These are phyloP conservation scores for Siniperca scherzeri DNA, from an alignment of 2,797 vertebrate genomes.

Conservation along the genomic window DNA sequence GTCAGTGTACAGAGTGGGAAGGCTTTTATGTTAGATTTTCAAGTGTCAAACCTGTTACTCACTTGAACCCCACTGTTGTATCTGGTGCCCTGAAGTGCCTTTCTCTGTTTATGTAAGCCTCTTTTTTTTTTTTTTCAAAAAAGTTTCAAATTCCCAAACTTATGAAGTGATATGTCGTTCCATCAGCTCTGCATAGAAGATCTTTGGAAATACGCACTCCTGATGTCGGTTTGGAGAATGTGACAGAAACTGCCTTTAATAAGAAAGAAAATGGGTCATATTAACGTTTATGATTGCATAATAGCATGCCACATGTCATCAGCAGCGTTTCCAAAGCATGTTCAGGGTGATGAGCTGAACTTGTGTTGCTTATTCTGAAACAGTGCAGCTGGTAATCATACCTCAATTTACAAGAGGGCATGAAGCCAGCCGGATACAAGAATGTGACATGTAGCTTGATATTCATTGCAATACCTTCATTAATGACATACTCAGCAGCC, in stretches of 20 bases:
- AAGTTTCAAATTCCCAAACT: not conserved
- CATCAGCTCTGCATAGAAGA: constrained; percentile 24
- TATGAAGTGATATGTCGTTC: constrained; percentile 34
- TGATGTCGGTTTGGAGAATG: constrained; percentile 18
- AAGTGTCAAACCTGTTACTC: constrained; percentile 39
- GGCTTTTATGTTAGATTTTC: constrained; percentile 20
- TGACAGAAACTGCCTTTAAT: constrained; percentile 34
- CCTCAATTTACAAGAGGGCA: constrained; percentile 12
- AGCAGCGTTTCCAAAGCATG: constrained; percentile 35
- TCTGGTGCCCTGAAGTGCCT: constrained; percentile 79
- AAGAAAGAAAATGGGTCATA: constrained; percentile 39
- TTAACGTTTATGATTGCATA: constrained; percentile 42
- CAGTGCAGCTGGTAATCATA: not conserved
- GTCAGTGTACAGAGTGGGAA: constrained; percentile 10
- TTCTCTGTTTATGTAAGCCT: constrained; percentile 23
- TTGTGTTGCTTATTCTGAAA: constrained; percentile 5
- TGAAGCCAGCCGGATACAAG: not conserved
- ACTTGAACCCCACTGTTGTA: constrained; percentile 69
- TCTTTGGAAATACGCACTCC: constrained; percentile 28
- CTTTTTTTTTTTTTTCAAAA: not conserved
- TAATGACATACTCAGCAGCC: not conserved
- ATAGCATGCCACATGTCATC: constrained; percentile 38
- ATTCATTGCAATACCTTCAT: too few relatives aligned
- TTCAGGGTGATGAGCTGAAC: constrained; percentile 20
- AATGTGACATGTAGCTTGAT: not conserved